Evolutionary conservation across 2,113 vertebrate species (phyloP).

Genomic region (Tragelaphus buxtoni): DNA sequence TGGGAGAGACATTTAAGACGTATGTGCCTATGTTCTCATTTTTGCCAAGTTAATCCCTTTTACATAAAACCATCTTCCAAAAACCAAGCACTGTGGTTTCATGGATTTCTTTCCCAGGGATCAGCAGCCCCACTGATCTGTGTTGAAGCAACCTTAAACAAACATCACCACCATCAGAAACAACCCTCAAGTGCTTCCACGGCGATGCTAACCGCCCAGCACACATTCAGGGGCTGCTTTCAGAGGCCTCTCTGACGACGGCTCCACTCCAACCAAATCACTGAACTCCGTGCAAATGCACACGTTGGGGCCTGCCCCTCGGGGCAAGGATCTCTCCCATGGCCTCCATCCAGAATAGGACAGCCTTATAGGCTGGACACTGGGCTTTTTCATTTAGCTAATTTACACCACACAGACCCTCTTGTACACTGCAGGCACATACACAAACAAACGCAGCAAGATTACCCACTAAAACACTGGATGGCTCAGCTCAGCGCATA

Average conservation of each 20-base stretch:
- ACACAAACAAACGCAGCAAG: slow-evolving; percentile 24
- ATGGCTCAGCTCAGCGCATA: background rate
- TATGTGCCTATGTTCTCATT: background rate
- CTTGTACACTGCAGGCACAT: background rate
- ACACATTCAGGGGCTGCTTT: background rate
- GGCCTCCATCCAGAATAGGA: background rate
- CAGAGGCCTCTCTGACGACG: background rate
- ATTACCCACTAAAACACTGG: background rate
- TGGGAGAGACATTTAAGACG: background rate
- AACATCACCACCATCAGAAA: background rate
- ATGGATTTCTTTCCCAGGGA: background rate
- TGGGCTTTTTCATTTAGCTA: slow-evolving; percentile 45
- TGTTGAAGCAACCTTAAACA: background rate
- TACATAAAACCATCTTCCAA: background rate
- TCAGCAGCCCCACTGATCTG: background rate
- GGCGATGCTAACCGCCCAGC: background rate
- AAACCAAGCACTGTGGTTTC: background rate
- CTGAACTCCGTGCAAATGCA: background rate
- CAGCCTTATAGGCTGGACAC: background rate
- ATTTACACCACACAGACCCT: background rate
- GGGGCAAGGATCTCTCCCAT: background rate
- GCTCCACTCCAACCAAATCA: slow-evolving; percentile 14
- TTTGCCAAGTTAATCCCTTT: background rate
- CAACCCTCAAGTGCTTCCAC: background rate
- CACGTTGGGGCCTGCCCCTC: background rate